phyloP scores from a whole-genome alignment of 2,113 vertebrate species.

The Strigops habroptila region DNA sequence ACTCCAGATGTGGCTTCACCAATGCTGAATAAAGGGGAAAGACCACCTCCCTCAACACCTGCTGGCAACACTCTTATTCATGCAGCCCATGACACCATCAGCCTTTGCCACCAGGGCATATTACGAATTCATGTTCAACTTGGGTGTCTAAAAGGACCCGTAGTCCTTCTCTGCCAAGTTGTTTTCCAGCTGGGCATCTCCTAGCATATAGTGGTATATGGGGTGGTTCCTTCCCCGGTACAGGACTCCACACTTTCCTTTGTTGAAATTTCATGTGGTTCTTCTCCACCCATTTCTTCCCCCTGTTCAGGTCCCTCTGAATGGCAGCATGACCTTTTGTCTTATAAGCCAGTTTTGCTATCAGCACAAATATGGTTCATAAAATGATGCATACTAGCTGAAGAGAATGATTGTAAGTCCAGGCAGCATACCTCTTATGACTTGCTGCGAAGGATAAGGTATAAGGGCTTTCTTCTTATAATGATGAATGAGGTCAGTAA shows the following conservation, averaged over 20 bases:
- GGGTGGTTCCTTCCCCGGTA: background rate
- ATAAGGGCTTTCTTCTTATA: background rate
- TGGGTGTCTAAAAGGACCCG: background rate
- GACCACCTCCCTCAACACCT: background rate
- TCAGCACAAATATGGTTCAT: background rate
- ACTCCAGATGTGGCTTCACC: background rate
- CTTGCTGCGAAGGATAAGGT: background rate
- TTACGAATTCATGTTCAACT: background rate
- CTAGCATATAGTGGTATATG: background rate
- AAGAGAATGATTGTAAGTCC: background rate
- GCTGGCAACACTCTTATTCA: background rate
- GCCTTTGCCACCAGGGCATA: rapidly evolving
- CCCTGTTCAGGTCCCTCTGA: background rate
- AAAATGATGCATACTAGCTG: background rate
- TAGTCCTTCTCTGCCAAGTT: background rate
- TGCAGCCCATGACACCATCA: background rate
- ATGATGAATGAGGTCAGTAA: background rate
- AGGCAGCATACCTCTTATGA: background rate
- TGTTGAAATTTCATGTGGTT: background rate
- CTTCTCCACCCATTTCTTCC: background rate
- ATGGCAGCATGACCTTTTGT: background rate
- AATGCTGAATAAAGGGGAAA: background rate
- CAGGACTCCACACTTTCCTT: background rate
- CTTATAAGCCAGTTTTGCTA: background rate
- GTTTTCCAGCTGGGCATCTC: background rate